phyloP scores from a whole-genome alignment of 2,888 invertebrate genomes.

The Drosophila phalerata region DNA sequence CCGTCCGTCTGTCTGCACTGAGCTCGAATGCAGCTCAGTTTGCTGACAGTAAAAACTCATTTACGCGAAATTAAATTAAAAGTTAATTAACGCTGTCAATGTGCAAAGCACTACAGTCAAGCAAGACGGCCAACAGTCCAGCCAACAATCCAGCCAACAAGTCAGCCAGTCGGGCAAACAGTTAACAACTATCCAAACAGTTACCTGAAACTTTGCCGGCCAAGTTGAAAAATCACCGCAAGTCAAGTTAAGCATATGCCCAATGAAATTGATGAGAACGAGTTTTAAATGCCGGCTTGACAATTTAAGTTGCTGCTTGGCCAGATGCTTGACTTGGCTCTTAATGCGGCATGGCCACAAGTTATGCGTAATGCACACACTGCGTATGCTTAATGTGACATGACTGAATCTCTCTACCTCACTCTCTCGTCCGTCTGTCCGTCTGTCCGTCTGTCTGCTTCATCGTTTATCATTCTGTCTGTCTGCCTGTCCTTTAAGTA shows the following conservation, averaged over 20 bases:
- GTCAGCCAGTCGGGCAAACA: conserved; percentile 33
- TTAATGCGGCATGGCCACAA: conserved; percentile 56
- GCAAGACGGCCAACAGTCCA: conserved; percentile 7
- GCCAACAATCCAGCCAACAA: conserved; percentile 26
- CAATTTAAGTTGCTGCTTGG: conserved; percentile 65
- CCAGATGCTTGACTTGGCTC: conserved; percentile 30
- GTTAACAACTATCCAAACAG: conserved; percentile 39
- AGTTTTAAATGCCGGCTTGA: conserved; percentile 76
- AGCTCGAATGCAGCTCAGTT: conserved; percentile 68
- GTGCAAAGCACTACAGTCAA: conserved; percentile 80
- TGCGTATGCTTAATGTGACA: conserved; percentile 79
- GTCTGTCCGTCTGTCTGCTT: neutral
- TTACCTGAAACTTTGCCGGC: conserved; percentile 68
- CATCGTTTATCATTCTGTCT: neutral
- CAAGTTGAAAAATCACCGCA: conserved; percentile 79
- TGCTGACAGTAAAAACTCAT: conserved; percentile 84
- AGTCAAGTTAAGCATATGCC: conserved; percentile 82
- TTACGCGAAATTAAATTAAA: conserved; percentile 83
- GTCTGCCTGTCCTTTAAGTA: conserved; percentile 22
- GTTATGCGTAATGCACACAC: conserved; percentile 67
- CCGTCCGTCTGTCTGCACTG: conserved; percentile 19
- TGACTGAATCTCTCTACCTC: conserved; percentile 37
- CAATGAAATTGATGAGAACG: conserved; percentile 76
- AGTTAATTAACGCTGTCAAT: conserved; percentile 83
- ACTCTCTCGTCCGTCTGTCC: neutral